These are phyloP conservation scores for Melieria omissa DNA, from an alignment of 2,888 invertebrate genomes.

Conservation along the genomic window DNA sequence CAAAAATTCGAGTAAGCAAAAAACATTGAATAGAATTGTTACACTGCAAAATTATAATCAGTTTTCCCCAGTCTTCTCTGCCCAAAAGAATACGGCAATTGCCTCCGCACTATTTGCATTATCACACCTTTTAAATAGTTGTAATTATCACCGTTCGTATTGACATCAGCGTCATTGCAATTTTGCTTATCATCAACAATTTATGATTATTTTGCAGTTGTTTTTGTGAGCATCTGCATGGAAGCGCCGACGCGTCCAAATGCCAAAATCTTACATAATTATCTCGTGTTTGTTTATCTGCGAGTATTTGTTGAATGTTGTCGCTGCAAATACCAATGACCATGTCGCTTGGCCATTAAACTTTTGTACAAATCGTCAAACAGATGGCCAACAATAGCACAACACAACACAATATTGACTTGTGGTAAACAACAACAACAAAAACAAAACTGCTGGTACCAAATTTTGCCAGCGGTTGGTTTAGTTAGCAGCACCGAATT, in stretches of 20 bases:
- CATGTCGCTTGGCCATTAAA: constrained; percentile 40
- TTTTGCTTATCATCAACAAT: too few species aligned
- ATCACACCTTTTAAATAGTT: too few species aligned
- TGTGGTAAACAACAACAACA: too few species aligned
- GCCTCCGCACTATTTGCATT: background rate
- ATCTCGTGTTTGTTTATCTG: background rate
- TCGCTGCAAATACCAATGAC: constrained; percentile 25
- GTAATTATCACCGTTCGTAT: too few species aligned
- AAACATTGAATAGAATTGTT: background rate
- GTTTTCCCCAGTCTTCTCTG: background rate
- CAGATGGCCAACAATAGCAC: too few species aligned
- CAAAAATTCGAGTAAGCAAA: constrained; percentile 4
- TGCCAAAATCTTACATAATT: background rate
- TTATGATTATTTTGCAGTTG: too few species aligned
- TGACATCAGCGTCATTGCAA: too few species aligned
- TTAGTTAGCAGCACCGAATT: too few species aligned
- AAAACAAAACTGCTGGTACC: too few species aligned
- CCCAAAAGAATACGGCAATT: background rate
- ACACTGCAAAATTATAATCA: background rate
- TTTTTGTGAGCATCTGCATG: too few species aligned
- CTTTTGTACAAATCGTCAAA: constrained; percentile 6
- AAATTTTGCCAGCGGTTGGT: too few species aligned
- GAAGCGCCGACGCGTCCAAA: background rate
- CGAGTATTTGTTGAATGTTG: background rate
- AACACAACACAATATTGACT: too few species aligned